Evolutionary conservation across 2,888 invertebrate genomes (phyloP), one percentile per base, ranked within the genome.

Genomic region (Chorisops tibialis): DNA sequence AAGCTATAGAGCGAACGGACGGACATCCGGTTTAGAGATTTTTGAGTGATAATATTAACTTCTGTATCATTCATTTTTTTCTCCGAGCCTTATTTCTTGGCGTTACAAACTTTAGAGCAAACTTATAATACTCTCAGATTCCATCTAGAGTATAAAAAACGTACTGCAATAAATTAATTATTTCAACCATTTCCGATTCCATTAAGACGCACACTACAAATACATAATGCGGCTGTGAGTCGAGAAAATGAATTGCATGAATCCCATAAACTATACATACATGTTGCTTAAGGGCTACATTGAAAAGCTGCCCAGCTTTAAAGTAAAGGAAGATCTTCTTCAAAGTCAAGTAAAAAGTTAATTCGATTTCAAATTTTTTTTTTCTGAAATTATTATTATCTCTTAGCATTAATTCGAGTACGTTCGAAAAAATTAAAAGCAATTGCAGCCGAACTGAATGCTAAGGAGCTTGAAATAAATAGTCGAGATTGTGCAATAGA

Each of bases 381-480:
- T 14, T 39, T 5, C 39, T 30, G 45, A 14, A 4, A 21, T 50
- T 16, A n/a, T 18, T 38, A 35, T 5, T 52, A 59, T 5, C n/a
- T 68, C 70, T 60, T 62, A 74, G 69, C 70, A 69, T 62, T 70
- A 14, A 70, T 75, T 61, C 69, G 72, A 2, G 63, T 63, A 0
- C 73, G 73, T 38, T 66, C 67, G 0, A 72, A 73, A 24, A 74
- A 73, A 51, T 47, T 78, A 1, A 73, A 72, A 41, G 74, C 73
- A 4, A 63, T 77, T 18, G 66, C 70, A n/a, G 78, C 77, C 1
- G 78, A 79, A 66, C 63, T 77, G 39, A 70, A 70, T 41, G 70
- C 74, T 35, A 75, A 73, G 52, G 73, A 75, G 49, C 73, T 76
- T 7, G 79, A 79, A 59, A 48, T 74, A 5, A 69, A 74, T 48